Percentiles rank a stretch among this genome's conserved stretches.
Conservation (phyloP, 2,113 vertebrate species). For the Neolamprologus toae region DNA sequence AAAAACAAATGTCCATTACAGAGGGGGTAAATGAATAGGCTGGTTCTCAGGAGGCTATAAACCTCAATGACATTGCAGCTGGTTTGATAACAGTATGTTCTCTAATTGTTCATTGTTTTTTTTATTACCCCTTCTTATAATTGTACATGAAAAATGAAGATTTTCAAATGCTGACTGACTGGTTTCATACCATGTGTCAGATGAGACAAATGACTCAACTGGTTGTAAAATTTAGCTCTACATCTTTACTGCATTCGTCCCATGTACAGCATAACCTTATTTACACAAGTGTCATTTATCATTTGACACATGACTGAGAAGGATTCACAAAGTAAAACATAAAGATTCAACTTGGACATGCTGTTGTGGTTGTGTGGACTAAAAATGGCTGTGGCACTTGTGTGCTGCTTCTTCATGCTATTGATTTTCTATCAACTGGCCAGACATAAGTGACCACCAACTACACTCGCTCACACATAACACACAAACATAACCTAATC, state of each 20-base stretch:
- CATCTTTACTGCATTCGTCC: neutral
- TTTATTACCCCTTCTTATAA: neutral
- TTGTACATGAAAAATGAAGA: neutral
- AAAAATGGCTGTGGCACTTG: neutral
- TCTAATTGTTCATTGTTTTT: neutral
- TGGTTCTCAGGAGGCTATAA: neutral
- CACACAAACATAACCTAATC: neutral
- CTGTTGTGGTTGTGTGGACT: neutral
- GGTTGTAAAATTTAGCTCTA: neutral
- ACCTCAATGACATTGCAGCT: neutral
- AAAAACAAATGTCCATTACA: neutral
- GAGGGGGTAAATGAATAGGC: neutral
- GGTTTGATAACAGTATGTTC: neutral
- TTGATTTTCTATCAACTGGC: slow-evolving; percentile 52
- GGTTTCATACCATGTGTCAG: neutral
- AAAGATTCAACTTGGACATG: neutral
- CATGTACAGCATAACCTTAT: neutral
- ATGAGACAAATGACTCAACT: neutral
- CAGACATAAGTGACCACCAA: neutral
- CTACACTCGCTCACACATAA: neutral
- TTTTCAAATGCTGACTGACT: neutral
- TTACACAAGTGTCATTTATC: neutral
- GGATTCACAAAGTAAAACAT: neutral
- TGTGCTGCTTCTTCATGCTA: slow-evolving; percentile 20
- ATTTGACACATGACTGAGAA: neutral